Evolutionary conservation across 2,797 vertebrate genomes (phyloP), one percentile per base, ranked within the genome.

Genomic region (Anabas testudineus): DNA sequence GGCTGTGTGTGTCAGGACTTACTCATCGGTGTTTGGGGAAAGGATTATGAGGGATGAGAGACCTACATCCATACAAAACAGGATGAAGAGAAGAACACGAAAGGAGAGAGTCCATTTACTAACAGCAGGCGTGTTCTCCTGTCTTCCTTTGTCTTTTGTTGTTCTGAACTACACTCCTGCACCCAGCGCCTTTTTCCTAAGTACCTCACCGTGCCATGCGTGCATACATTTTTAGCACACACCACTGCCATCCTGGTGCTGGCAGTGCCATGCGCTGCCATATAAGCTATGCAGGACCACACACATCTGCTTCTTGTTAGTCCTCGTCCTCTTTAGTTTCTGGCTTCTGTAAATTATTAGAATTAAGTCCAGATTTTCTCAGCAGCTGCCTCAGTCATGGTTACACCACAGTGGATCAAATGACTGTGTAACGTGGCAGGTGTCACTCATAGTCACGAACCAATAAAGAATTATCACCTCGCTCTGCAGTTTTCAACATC

Each of bases 11-110:
- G 89, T 93, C 91, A 90, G 81, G 87, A 92, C 87, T 90, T 83
- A 84, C 82, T 86, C 82, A 90, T 91, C 74, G 34, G 71, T 90
- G 90, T 92, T 93, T 93, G 88, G 81, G 85, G 90, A 88, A 80
- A 70, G 81, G 90, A 92, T 93, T 92, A 91, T 71, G 78, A 82
- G 83, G 84, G 84, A 87, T 86, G 84, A 87, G 83, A 87, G 84
- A 88, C 74, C 75, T 48, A 83, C 76, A 84, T 85, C 78, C 64
- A 82, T 80, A 88, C 83, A 86, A 67, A 81, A 74, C 76, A 67
- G 54, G 73, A 86, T 74, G 74, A 81, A 80, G 80, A 81, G 76
- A 78, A 71, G 78, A 78, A 78, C 71, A 36, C 19, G 10, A 60
- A 70, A 67, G 41, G 74, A 82, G 78, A 76, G 80, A 81, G 83